Evolutionary conservation across 2,888 invertebrate species (phyloP).

Genomic region (Tubulanus polymorphus): DNA sequence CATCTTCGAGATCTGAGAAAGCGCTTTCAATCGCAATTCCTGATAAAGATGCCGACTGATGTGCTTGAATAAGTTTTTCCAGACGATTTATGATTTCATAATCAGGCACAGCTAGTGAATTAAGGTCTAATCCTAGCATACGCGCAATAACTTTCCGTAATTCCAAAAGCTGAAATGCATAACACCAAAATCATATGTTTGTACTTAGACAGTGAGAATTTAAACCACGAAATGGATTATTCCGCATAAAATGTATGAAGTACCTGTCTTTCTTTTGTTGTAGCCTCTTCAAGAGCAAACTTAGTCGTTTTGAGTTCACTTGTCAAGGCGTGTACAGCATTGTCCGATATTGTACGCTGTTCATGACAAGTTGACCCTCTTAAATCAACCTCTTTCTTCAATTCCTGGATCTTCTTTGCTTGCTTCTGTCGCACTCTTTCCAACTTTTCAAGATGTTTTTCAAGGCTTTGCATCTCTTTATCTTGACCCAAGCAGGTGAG

Average conservation of each 20-base stretch:
- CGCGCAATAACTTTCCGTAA: constrained; percentile 51
- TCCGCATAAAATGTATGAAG: no score
- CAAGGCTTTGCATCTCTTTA: constrained; percentile 43
- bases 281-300: constrained; percentile 38
- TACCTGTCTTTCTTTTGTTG: constrained; percentile 50
- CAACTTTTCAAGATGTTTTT: constrained; percentile 44
- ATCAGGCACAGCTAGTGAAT: constrained; percentile 52
- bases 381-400: constrained; percentile 37
- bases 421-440: constrained; percentile 48
- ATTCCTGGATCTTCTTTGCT: constrained; percentile 43
- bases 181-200: no score
- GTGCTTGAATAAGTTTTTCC: constrained; percentile 51
- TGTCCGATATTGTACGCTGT: constrained; percentile 40
- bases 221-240: no score
- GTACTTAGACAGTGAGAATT: no score
- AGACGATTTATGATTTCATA: constrained; percentile 54
- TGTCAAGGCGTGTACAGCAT: constrained; percentile 50
- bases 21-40: constrained; percentile 43
- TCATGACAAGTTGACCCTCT: constrained; percentile 29
- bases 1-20: constrained; percentile 44
- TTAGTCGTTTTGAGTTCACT: constrained; percentile 52
- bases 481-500: constrained; percentile 36
- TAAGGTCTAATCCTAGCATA: constrained; percentile 53
- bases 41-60: constrained; percentile 44
- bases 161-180: constrained; percentile 51